phyloP scores from a whole-genome alignment of 53 echinoderm and acorn worm genomes.

The Holothuria leucospilota region DNA sequence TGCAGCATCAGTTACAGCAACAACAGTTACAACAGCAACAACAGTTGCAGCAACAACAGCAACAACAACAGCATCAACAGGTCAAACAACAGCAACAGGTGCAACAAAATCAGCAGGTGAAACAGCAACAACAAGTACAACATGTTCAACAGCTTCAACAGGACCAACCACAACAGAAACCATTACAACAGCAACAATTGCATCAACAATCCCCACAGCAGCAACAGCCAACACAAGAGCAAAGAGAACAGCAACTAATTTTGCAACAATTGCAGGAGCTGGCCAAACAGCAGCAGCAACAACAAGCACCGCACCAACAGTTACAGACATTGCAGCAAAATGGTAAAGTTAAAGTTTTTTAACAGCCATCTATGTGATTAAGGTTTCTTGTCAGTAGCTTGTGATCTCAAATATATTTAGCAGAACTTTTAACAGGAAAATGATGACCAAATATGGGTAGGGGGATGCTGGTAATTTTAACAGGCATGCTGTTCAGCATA shows the following conservation, averaged over 20 bases:
- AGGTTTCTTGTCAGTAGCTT: too few relatives aligned
- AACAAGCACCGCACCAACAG: neutral
- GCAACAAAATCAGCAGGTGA: too few relatives aligned
- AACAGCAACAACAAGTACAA: conserved; percentile 2
- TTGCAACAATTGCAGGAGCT: neutral
- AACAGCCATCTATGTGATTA: too few relatives aligned
- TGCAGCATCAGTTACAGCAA: conserved; percentile 36
- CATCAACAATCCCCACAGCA: conserved; percentile 12
- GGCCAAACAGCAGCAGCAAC: conserved; percentile 10
- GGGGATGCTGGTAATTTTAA: too few relatives aligned
- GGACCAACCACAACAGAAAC: too few relatives aligned
- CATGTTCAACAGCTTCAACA: conserved; percentile 13
- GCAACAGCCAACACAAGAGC: neutral
- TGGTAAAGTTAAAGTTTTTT: too few relatives aligned
- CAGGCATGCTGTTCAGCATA: too few relatives aligned
- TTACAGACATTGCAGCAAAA: too few relatives aligned
- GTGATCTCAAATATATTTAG: too few relatives aligned
- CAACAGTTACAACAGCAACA: conserved; percentile 63
- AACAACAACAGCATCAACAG: conserved; percentile 53
- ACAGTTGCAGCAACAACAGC: conserved; percentile 62
- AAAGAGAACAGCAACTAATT: neutral
- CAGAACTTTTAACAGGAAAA: too few relatives aligned
- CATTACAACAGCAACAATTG: too few relatives aligned
- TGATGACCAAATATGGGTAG: too few relatives aligned
- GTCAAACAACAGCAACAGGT: conserved; percentile 13